Percentiles rank a stretch among this genome's conserved stretches.
phyloP scores from a whole-genome alignment of 1,140 invertebrate species.

The Drosophila repletoides region DNA sequence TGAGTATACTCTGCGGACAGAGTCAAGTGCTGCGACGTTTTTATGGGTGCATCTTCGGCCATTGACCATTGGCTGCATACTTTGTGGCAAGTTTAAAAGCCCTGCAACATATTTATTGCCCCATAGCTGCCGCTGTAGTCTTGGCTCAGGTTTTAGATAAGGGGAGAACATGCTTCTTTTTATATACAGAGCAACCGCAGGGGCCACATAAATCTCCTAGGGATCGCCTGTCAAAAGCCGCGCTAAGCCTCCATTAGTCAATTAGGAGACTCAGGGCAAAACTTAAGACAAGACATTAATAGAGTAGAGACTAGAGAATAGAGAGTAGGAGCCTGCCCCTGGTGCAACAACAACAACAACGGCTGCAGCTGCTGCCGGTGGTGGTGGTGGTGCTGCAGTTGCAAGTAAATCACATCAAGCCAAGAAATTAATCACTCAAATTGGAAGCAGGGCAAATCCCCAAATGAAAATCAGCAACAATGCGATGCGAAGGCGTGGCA shows the following conservation, averaged over 20 bases:
- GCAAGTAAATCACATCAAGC: conserved; percentile 73
- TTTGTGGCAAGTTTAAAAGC: conserved; percentile 39
- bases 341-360: background rate
- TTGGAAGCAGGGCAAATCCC: conserved; percentile 45
- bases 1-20: too few species aligned
- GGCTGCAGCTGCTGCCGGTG: conserved; percentile 1
- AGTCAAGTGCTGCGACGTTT: conserved; percentile 44
- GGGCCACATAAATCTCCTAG: conserved; percentile 31
- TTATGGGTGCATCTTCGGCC: conserved; percentile 45
- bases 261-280: conserved; percentile 45
- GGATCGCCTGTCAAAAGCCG: conserved; percentile 30
- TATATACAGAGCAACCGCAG: background rate
- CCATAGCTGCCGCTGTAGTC: conserved; percentile 3
- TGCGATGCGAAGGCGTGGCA: conserved; percentile 35
- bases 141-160: conserved; percentile 58
- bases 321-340: too few species aligned
- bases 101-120: conserved; percentile 46
- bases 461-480: conserved; percentile 69
- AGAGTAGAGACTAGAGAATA: too few species aligned
- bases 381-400: conserved; percentile 1
- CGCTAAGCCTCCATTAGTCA: conserved; percentile 67
- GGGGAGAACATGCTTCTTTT: conserved; percentile 33
- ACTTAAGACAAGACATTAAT: conserved; percentile 56
- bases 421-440: conserved; percentile 75
- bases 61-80: conserved; percentile 43